Conservation (phyloP, 92 coral and sea anemone genomes). For the Umimayanthus chanpuru region DNA sequence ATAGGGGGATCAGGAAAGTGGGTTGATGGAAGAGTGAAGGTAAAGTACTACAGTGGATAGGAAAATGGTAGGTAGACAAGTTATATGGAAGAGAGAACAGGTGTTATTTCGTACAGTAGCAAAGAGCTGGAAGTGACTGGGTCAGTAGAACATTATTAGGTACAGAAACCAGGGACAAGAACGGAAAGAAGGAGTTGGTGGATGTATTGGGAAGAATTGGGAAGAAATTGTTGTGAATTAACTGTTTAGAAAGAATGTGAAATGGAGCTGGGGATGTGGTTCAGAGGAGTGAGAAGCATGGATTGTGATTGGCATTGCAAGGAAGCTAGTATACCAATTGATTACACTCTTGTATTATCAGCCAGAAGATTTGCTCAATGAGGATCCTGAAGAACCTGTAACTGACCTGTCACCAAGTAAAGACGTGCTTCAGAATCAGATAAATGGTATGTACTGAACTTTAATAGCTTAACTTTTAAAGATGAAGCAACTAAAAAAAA, state of each 20-base stretch:
- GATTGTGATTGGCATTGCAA: neutral
- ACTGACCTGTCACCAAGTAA: neutral
- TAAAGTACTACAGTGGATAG: neutral
- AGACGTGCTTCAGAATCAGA: slow-evolving; percentile 30
- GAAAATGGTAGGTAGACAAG: neutral
- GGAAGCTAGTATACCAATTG: neutral
- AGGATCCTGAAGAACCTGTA: slow-evolving; percentile 8
- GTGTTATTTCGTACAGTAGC: too few relatives aligned
- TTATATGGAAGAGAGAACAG: neutral
- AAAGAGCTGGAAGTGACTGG: too few relatives aligned
- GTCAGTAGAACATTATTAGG: too few relatives aligned
- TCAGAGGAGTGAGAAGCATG: neutral
- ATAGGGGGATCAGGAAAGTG: neutral
- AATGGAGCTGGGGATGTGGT: too few relatives aligned
- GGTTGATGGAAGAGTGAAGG: neutral
- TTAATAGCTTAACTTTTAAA: too few relatives aligned
- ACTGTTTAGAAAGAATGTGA: too few relatives aligned
- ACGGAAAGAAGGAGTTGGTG: neutral
- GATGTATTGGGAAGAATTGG: neutral
- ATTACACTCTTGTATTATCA: neutral
- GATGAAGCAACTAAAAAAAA: too few relatives aligned
- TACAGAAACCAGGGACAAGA: neutral
- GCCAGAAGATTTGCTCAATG: slow-evolving; percentile 41
- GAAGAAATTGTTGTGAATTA: neutral
- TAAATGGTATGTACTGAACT: slow-evolving; percentile 11